phyloP scores from a whole-genome alignment of 1,140 invertebrate genomes.

The Aphidius ervi region DNA sequence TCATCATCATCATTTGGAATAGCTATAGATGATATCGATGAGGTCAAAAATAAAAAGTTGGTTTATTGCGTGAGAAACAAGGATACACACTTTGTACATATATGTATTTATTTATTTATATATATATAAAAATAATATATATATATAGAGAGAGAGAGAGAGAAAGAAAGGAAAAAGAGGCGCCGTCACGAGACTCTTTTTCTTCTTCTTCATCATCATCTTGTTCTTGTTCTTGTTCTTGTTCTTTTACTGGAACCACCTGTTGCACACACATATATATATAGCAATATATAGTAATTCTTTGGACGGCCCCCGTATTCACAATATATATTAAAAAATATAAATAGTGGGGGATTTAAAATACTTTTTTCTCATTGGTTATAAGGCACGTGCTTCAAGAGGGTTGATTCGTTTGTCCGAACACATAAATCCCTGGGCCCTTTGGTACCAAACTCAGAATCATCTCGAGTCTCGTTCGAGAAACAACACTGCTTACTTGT shows the following conservation, averaged over 20 bases:
- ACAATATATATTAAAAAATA: constrained; percentile 10
- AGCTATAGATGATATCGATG: no score
- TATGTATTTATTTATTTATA: no score
- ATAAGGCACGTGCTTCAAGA: constrained; percentile 47
- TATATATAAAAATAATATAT: no score
- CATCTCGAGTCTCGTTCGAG: constrained; percentile 30
- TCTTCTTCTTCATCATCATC: no score
- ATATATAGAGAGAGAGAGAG: no score
- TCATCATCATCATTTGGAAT: no score
- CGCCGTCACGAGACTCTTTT: constrained; percentile 31
- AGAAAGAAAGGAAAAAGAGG: neutral
- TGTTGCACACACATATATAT: constrained; percentile 28
- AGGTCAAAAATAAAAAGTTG: no score
- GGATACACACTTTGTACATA: no score
- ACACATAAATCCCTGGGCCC: constrained; percentile 44
- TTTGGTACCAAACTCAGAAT: constrained; percentile 38
- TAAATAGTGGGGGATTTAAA: constrained; percentile 27
- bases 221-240: no score
- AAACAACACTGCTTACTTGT: constrained; percentile 20
- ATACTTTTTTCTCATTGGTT: constrained; percentile 35
- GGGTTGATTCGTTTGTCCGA: constrained; percentile 42
- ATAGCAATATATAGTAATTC: constrained; percentile 15
- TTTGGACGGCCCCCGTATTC: constrained; percentile 17
- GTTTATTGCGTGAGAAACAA: no score
- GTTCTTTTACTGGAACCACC: constrained; percentile 31